A percentile compares a stretch with the other conserved stretches of the same genome.
Conservation (phyloP, 2,888 invertebrate species). For the Cephus sareptanus region DNA sequence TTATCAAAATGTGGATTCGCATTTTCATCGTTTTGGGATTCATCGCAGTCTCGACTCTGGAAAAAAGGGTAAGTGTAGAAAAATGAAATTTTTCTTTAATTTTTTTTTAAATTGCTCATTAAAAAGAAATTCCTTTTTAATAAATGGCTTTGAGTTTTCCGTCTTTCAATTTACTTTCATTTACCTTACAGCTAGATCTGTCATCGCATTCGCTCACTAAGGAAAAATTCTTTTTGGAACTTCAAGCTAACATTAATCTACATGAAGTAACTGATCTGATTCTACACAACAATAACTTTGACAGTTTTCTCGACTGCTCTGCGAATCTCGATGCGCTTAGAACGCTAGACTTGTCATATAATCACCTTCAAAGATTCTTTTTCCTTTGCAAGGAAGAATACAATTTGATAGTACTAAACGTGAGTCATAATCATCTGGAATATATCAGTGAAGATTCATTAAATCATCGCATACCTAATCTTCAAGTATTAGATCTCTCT, state of each 20-base stretch:
- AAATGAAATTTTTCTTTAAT: background rate
- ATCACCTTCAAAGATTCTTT: slow-evolving; percentile 72
- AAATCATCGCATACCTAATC: slow-evolving; percentile 51
- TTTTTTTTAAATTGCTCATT: background rate
- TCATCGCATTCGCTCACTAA: slow-evolving; percentile 49
- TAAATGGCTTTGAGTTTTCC: background rate
- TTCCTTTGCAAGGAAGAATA: slow-evolving; percentile 84
- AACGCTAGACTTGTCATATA: slow-evolving; percentile 85
- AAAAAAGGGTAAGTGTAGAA: background rate
- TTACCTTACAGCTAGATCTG: slow-evolving; percentile 47
- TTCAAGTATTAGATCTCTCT: slow-evolving; percentile 57
- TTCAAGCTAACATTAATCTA: slow-evolving; percentile 44
- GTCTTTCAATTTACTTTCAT: background rate
- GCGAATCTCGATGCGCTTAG: slow-evolving; percentile 84
- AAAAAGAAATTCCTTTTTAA: background rate
- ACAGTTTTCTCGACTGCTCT: slow-evolving; percentile 62
- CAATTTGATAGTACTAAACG: slow-evolving; percentile 85
- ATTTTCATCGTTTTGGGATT: slow-evolving; percentile 28
- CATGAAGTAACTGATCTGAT: slow-evolving; percentile 52
- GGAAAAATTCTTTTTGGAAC: slow-evolving; percentile 54
- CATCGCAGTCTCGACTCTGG: slow-evolving; percentile 5
- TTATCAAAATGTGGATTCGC: slow-evolving; percentile 33
- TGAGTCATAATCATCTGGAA: slow-evolving; percentile 86
- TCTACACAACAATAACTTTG: slow-evolving; percentile 54
- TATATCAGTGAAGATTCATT: slow-evolving; percentile 72